Evolutionary conservation across 2,888 invertebrate species (phyloP), one percentile per base, ranked within the genome.

Genomic region (Andricus curvator): DNA sequence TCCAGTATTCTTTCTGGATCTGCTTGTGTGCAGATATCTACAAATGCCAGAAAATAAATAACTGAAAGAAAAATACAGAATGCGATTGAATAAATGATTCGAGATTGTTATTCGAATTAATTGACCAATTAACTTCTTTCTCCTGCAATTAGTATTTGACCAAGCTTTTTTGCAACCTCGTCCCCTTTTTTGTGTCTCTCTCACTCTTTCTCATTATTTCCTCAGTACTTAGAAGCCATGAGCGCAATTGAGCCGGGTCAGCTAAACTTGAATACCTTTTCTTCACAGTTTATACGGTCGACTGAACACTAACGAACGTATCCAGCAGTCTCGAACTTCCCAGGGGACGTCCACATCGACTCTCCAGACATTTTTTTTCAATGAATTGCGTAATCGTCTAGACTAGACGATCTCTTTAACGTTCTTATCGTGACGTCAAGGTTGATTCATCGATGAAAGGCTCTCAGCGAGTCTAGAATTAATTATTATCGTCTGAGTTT

Each of bases 371-470:
- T 37, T 82, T 41, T 51, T 90, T 89, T 90, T 80, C 89, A 87
- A 86, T 85, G 87, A 87, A 87, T 90, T 89, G 90, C 90, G 89
- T 87, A 90, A 90, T 89, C 89, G 90, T 90, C 90, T 89, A 90
- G 90, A 90, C 90, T 88, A 88, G 87, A 86, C 88, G 89, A 90
- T 89, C 89, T 89, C 88, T 89, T 90, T 89, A 90, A 89, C 88
- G 89, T 86, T 87, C 88, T 89, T 89, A 89, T 90, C 90, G 86
- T 83, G 81, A 83, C 84, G 83, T 83, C 87, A 89, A 89, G 89
- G 88, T 87, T 88, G 89, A 87, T 84, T 87, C 89, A 85, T 85
- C 82, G 85, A 79, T 77, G 81, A 51, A 70, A 70, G 51, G 20
- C 51, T 70, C 51, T 51, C 29, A 48, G 29, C 29, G 20, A 70